Evolutionary conservation across 2,888 invertebrate genomes (phyloP).

Genomic region (Coleophora deauratella): DNA sequence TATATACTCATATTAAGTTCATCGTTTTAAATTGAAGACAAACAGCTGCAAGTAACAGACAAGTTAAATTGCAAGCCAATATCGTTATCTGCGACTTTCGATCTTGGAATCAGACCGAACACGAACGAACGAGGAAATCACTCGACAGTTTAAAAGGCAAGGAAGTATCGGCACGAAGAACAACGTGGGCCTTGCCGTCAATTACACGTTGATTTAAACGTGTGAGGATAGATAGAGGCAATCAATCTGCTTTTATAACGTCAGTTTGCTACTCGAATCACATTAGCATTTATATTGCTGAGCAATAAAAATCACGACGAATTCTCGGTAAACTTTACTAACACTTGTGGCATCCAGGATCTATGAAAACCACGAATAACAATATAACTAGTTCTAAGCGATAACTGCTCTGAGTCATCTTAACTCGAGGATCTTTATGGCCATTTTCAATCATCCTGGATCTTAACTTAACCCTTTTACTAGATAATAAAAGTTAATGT

Average conservation of each 20-base stretch:
- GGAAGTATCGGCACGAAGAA: conserved; percentile 24
- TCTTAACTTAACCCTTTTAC: too few species aligned
- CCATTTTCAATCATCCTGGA: too few species aligned
- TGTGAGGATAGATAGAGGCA: conserved; percentile 24
- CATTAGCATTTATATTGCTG: conserved; percentile 4
- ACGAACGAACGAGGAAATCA: conserved; percentile 12
- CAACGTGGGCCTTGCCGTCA: conserved; percentile 25
- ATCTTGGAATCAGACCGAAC: background rate
- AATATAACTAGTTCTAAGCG: too few species aligned
- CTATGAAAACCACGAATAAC: conserved; percentile 5
- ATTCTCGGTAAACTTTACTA: conserved; percentile 22
- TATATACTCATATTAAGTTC: too few species aligned
- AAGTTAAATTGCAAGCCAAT: too few species aligned
- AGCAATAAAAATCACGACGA: conserved; percentile 1
- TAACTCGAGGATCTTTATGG: too few species aligned
- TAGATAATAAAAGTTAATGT: too few species aligned
- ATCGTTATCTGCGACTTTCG: too few species aligned
- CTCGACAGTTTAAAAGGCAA: conserved; percentile 21
- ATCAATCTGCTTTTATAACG: conserved; percentile 7
- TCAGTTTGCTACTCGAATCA: conserved; percentile 4
- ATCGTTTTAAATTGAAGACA: too few species aligned
- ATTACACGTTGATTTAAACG: conserved; percentile 10
- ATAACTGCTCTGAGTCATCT: too few species aligned
- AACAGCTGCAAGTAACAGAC: too few species aligned
- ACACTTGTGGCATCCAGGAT: conserved; percentile 31